Conservation (phyloP, 2,113 vertebrate genomes). For the Pycnonotus jocosus region DNA sequence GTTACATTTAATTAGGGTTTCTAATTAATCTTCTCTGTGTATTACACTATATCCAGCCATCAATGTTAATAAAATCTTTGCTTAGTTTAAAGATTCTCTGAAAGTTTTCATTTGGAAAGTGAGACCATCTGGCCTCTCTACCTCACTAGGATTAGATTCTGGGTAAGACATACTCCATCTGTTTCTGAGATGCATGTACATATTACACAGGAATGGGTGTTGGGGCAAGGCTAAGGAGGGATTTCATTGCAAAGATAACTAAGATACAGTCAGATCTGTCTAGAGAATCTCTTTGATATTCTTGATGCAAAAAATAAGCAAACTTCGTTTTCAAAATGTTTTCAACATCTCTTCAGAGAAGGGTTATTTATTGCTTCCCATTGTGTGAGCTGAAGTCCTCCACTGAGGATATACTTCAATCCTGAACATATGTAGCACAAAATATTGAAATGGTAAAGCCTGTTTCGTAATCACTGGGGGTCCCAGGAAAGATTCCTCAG, state of each 20-base stretch:
- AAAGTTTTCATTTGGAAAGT: constrained; percentile 66
- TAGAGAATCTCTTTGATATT: neutral
- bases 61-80: constrained; percentile 68
- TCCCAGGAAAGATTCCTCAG: neutral
- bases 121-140: constrained; percentile 63
- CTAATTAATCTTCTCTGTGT: constrained; percentile 65
- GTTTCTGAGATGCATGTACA: constrained; percentile 49
- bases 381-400: neutral
- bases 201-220: neutral
- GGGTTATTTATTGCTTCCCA: neutral
- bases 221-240: neutral
- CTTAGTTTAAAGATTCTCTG: constrained; percentile 58
- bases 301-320: neutral
- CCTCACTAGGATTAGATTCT: constrained; percentile 44
- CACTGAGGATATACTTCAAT: neutral
- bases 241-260: neutral
- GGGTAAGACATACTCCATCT: constrained; percentile 56
- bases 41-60: constrained; percentile 55
- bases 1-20: constrained; percentile 65
- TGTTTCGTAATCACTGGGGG: neutral
- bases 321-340: neutral
- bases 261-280: neutral
- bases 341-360: neutral
- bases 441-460: neutral
- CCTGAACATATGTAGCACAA: neutral